Evolutionary conservation across 2,113 vertebrate genomes (phyloP).

Genomic region (Albula glossodonta): DNA sequence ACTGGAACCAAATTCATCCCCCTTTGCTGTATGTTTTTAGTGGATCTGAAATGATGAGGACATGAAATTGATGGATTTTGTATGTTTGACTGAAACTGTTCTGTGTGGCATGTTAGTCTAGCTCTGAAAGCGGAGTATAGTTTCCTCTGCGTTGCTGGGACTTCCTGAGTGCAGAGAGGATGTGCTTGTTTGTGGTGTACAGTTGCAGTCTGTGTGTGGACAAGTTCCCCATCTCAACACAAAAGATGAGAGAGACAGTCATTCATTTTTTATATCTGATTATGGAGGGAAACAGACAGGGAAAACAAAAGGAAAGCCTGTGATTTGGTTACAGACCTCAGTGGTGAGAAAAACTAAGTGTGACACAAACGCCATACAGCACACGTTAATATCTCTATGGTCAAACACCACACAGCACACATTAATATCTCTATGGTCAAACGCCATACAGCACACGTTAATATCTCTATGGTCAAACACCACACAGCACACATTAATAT

Average conservation of each 20-base stretch:
- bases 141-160: background rate
- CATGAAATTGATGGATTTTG: background rate
- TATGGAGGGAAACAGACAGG: constrained; percentile 25
- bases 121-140: background rate
- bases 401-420: no score
- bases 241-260: constrained; percentile 44
- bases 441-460: no score
- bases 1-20: background rate
- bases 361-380: no score
- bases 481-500: no score
- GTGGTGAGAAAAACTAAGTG: background rate
- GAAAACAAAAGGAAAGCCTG: constrained; percentile 5
- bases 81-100: background rate
- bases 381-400: no score
- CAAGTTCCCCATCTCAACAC: constrained; percentile 35
- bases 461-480: no score
- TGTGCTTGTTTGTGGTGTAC: constrained; percentile 41
- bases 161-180: background rate
- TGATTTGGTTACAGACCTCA: background rate
- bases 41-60: background rate
- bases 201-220: constrained; percentile 48
- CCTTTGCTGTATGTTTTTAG: background rate
- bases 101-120: background rate
- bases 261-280: constrained; percentile 59
- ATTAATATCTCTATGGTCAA: no score